phyloP scores from a whole-genome alignment of 2,113 vertebrate species.

The Pachyramphus minor region DNA sequence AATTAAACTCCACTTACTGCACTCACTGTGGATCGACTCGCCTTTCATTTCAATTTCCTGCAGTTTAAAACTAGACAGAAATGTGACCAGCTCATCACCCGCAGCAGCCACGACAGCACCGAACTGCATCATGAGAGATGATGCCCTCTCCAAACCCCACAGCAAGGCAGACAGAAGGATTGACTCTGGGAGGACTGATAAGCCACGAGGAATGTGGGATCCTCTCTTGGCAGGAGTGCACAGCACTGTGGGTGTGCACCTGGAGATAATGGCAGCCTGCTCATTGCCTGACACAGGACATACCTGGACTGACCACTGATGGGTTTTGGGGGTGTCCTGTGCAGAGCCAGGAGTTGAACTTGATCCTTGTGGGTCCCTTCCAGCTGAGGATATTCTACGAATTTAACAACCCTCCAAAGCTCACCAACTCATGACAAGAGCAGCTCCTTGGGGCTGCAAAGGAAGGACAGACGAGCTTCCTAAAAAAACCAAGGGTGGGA shows the following conservation, averaged over 20 bases:
- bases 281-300: not conserved
- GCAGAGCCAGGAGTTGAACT: not conserved
- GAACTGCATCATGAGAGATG: not conserved
- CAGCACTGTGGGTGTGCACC: not conserved
- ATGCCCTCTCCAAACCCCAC: not conserved
- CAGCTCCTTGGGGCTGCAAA: not conserved
- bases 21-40: not conserved
- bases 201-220: fast-evolving
- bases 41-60: not conserved
- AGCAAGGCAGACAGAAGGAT: not conserved
- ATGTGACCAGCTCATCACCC: not conserved
- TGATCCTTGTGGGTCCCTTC: not conserved
- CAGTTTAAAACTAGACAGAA: not conserved
- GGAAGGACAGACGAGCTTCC: not conserved
- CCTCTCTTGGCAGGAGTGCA: fast-evolving
- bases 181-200: not conserved
- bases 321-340: not conserved
- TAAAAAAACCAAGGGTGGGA: not conserved
- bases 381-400: not conserved
- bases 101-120: not conserved
- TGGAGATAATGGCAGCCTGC: not conserved
- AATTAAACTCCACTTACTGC: slow-evolving; percentile 33
- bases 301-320: not conserved
- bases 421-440: not conserved
- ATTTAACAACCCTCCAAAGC: not conserved